These are phyloP conservation scores for Chrysochloris asiatica DNA, from an alignment of 2,113 vertebrate species.

Conservation along the genomic window DNA sequence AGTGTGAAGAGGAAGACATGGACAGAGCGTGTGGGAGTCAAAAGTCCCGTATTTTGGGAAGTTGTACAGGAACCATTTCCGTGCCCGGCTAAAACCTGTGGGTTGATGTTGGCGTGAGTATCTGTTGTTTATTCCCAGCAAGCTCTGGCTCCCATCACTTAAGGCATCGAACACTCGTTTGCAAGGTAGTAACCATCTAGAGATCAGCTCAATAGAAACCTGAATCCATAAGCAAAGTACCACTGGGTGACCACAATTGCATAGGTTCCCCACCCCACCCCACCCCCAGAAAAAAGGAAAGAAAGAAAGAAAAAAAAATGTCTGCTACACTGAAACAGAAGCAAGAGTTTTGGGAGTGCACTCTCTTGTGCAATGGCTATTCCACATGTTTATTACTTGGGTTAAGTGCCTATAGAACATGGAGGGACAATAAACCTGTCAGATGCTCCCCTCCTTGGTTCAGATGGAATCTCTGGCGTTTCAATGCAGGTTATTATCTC, in stretches of 20 bases:
- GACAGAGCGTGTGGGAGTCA: background rate
- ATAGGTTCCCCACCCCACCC: background rate
- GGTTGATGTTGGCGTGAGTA: background rate
- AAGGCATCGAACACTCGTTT: constrained; percentile 57
- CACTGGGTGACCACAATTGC: constrained; percentile 17
- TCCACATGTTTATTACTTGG: constrained; percentile 32
- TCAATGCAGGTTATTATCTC: constrained; percentile 45
- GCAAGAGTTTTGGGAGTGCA: background rate
- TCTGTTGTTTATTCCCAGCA: background rate
- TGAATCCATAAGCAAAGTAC: background rate
- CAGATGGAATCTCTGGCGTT: constrained; percentile 59
- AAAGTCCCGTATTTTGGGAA: background rate
- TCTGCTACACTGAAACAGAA: constrained; percentile 36
- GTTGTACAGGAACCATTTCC: background rate
- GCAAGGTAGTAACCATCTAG: background rate
- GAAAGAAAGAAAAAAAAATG: background rate
- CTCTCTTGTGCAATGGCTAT: constrained; percentile 2
- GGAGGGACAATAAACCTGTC: constrained; percentile 54
- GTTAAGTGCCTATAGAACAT: constrained; percentile 30
- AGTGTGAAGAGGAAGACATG: background rate
- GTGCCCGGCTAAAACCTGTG: background rate
- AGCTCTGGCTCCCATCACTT: background rate
- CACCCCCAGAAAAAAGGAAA: too few relatives aligned
- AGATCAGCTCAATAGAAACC: background rate
- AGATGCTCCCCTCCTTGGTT: constrained; percentile 26